Conservation (phyloP, 2,797 vertebrate genomes). For the Paratrypauchen microcephalus region DNA sequence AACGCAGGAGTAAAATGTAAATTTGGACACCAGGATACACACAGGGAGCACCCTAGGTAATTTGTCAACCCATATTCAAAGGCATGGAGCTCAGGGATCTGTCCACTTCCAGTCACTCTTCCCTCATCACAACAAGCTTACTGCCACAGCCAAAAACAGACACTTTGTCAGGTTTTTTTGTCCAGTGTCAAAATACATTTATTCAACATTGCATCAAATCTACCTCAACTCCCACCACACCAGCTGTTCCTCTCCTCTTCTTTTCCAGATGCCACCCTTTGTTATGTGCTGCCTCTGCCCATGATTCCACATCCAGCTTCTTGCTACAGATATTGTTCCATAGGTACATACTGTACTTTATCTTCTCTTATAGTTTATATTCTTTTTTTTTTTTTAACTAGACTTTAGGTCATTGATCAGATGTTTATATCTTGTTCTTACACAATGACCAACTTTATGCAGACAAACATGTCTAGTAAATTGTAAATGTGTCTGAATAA, state of each 20-base stretch:
- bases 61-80: neutral
- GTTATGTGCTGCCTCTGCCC: conserved; percentile 28
- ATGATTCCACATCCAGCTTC: conserved; percentile 33
- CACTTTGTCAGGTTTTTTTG: conserved; percentile 47
- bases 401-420: neutral
- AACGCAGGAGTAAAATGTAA: neutral
- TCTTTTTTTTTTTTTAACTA: neutral
- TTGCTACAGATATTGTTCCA: conserved; percentile 12
- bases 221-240: conserved; percentile 53
- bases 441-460: neutral
- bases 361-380: neutral
- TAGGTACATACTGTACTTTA: neutral
- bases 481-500: neutral
- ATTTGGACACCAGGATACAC: no score
- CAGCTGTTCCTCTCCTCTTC: conserved; percentile 59
- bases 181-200: conserved; percentile 56
- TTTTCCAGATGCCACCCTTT: conserved; percentile 18
- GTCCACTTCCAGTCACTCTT: conserved; percentile 25
- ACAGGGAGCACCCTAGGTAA: no score
- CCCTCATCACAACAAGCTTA: conserved; percentile 47
- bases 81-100: neutral
- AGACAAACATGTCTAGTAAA: neutral
- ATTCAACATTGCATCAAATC: conserved; percentile 41
- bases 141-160: conserved; percentile 62
- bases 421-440: neutral